Percentiles rank a stretch among this genome's conserved stretches.
Conservation (phyloP, 1,140 invertebrate genomes). For the Triops longicaudatus region DNA sequence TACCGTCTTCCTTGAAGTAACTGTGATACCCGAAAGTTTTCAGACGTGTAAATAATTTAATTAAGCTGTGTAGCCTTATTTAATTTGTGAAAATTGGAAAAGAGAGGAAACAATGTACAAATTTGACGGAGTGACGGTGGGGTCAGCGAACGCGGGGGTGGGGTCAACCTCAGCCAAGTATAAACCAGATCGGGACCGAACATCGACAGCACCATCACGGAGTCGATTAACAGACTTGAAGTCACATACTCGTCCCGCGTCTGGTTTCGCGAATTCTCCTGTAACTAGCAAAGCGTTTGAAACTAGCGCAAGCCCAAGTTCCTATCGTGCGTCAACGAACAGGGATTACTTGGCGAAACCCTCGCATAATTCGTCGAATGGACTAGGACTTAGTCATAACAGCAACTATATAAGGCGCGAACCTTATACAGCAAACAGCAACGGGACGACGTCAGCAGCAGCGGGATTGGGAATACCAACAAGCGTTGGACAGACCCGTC, state of each 20-base stretch:
- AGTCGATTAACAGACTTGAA: not conserved
- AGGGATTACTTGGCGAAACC: not conserved
- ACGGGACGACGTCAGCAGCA: not conserved
- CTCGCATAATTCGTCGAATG: not conserved
- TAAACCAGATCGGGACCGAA: not conserved
- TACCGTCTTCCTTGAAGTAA: not conserved
- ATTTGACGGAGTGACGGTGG: not conserved
- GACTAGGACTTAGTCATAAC: slow-evolving; percentile 10
- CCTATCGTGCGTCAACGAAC: not conserved
- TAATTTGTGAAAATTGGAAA: not conserved
- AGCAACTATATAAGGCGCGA: slow-evolving; percentile 7
- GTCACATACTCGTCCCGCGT: not conserved
- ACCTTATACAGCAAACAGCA: not conserved
- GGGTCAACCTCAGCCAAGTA: not conserved
- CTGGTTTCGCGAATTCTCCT: not conserved
- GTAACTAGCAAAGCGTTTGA: not conserved
- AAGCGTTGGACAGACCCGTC: not conserved
- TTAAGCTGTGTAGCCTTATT: not conserved
- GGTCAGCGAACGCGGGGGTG: not conserved
- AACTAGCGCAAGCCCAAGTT: not conserved
- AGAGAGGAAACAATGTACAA: not conserved
- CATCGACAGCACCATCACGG: not conserved
- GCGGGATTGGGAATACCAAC: not conserved
- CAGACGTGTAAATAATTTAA: not conserved
- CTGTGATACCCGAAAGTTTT: not conserved